A percentile compares a stretch with the other conserved stretches of the same genome.
phyloP scores from a whole-genome alignment of 2,113 vertebrate genomes.

The Urocitellus parryii region DNA sequence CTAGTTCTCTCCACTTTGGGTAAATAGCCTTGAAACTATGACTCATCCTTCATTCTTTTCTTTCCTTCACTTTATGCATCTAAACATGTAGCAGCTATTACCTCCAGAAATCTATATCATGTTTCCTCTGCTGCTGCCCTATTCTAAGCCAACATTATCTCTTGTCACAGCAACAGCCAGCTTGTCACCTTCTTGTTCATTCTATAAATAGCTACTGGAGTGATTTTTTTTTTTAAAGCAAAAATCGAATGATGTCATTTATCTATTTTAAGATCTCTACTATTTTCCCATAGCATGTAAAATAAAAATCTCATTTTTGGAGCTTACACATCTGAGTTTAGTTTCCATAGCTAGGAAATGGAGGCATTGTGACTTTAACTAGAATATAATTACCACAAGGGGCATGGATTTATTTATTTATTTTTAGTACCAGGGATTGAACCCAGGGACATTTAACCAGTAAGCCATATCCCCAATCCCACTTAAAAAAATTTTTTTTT shows the following conservation, averaged over 20 bases:
- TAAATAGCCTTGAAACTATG: neutral
- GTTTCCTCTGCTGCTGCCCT: neutral
- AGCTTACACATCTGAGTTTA: neutral
- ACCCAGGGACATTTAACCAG: too few relatives aligned
- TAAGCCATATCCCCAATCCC: too few relatives aligned
- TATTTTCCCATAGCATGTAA: neutral
- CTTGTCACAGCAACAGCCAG: neutral
- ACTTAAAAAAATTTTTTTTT: too few relatives aligned
- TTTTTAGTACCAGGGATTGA: too few relatives aligned
- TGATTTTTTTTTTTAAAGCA: constrained; percentile 11
- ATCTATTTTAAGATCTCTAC: neutral
- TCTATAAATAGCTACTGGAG: neutral
- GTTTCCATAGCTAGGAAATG: constrained; percentile 33
- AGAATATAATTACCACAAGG: constrained; percentile 17
- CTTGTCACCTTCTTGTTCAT: neutral
- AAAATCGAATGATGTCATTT: constrained; percentile 15
- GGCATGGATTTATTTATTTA: neutral
- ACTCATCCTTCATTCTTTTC: constrained; percentile 24
- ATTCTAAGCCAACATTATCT: neutral
- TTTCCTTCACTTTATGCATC: neutral
- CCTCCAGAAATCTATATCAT: neutral
- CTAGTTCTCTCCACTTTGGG: neutral
- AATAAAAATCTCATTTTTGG: neutral
- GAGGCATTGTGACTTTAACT: neutral
- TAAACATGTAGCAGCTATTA: neutral